phyloP scores from a whole-genome alignment of 2,888 invertebrate species.

The Choreutis nemorana region DNA sequence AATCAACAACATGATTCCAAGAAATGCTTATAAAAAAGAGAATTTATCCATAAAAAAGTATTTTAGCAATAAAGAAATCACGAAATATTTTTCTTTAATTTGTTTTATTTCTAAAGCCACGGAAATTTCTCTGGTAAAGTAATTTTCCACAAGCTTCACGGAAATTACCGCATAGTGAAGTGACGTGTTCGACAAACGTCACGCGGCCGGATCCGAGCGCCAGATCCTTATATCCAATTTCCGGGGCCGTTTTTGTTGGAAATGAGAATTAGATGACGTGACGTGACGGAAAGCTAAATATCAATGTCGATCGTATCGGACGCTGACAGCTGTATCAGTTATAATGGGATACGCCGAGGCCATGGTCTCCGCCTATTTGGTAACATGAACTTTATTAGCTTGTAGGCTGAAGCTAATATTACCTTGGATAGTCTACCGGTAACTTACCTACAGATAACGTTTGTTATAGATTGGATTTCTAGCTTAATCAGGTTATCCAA shows the following conservation, averaged over 20 bases:
- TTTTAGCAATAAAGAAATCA: not conserved
- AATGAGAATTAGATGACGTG: slow-evolving; percentile 63
- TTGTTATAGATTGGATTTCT: too few species aligned
- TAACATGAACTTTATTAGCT: too few species aligned
- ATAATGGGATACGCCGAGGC: too few species aligned
- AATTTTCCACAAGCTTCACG: slow-evolving; percentile 62
- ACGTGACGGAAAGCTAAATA: slow-evolving; percentile 55
- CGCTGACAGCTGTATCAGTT: slow-evolving; percentile 9
- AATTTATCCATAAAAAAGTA: too few species aligned
- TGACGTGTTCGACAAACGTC: slow-evolving; percentile 66
- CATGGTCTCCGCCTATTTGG: too few species aligned
- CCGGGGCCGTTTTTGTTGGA: slow-evolving; percentile 60
- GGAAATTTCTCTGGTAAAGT: slow-evolving; percentile 64
- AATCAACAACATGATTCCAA: too few species aligned
- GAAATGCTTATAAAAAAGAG: too few species aligned
- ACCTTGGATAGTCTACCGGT: slow-evolving; percentile 5
- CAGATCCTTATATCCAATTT: slow-evolving; percentile 67
- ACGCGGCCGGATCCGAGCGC: slow-evolving; percentile 60
- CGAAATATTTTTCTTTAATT: slow-evolving; percentile 4
- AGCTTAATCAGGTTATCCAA: too few species aligned
- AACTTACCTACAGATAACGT: slow-evolving; percentile 7
- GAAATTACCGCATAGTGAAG: slow-evolving; percentile 66
- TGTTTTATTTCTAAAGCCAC: slow-evolving; percentile 47
- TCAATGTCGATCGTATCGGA: slow-evolving; percentile 37
- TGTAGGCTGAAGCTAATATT: too few species aligned